Conservation (phyloP, 35 echinoderm and acorn worm genomes). For the Lytechinus pictus region DNA sequence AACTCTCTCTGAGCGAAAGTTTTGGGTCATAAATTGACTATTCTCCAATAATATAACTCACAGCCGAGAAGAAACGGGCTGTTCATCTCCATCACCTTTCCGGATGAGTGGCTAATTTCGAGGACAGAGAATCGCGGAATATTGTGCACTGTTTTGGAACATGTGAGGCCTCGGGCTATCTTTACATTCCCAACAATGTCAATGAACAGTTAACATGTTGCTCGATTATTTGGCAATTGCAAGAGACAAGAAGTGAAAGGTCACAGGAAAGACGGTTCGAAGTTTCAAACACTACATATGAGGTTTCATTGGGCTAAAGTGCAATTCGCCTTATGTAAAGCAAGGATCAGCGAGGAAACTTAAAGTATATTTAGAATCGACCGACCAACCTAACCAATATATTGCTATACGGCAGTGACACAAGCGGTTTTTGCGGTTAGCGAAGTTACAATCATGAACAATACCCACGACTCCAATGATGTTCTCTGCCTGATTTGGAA, state of each 20-base stretch:
- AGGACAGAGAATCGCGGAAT: not conserved
- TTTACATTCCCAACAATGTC: not conserved
- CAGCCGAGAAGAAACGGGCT: not conserved
- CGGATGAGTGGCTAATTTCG: not conserved
- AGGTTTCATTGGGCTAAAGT: not conserved
- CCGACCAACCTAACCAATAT: too few species aligned
- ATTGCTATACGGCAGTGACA: not conserved
- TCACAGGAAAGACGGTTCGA: not conserved
- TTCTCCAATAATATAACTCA: not conserved
- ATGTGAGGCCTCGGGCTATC: not conserved
- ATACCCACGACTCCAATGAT: not conserved
- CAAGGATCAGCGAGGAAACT: too few species aligned
- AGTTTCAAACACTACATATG: not conserved
- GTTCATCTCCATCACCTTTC: not conserved
- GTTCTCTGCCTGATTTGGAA: not conserved
- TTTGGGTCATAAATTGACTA: not conserved
- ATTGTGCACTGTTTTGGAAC: not conserved
- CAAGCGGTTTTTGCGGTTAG: not conserved
- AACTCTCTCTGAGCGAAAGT: not conserved
- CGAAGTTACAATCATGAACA: not conserved
- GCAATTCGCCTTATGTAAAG: too few species aligned
- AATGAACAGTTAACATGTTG: not conserved
- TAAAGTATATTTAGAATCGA: too few species aligned
- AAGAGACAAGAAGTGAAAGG: not conserved
- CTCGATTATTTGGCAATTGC: not conserved